Base-by-base conservation (phyloP, 2,797 vertebrate genomes). In the Hyperoplus lanceolatus region DNA sequence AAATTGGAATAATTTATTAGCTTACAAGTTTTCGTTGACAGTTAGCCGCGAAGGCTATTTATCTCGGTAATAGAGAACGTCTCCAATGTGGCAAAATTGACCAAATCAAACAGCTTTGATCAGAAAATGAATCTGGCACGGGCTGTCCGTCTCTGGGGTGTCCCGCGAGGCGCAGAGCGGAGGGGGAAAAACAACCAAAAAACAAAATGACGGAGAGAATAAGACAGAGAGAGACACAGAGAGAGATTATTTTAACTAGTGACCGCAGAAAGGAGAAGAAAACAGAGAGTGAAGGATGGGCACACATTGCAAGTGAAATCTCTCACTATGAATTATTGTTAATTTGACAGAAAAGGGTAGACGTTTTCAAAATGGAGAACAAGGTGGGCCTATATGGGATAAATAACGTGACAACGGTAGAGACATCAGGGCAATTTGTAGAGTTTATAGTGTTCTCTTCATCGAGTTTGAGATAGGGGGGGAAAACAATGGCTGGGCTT, bases 1-100 rank as follows among this genome's bases (percentile, higher is more conserved):
- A 98, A 99, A 99, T 98, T 98, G 97, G 97, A 99, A 99, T 99
- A 98, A 98, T 99, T 98, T 98, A 99, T 99, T 99, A 98, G 97
- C 97, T 98, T 98, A 97, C 98, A 98, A 98, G 97, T 99, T 99
- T 98, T 98, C 95, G 97, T 97, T 99, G 97, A 99, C 97, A 99
- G 97, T 98, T 97, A 98, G 98, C 97, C 96, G 29, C 96, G 96
- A 97, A 29, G 96, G 97, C 97, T 99, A 98, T 99, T 99, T 99
- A 99, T 99, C 97, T 98, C 97, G 96, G 97, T 98, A 98, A 98
- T 98, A 97, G 97, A 97, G 97, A 98, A 98, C 96, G 97, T 97
- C 98, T 98, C 97, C 97, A 97, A 98, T 97, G 97, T 98, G 97
- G 97, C 97, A 98, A 97, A 98, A 98, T 97, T 98, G 97, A 98